These are phyloP conservation scores for Azorinus chamasolen DNA, from an alignment of 2,888 invertebrate genomes.

Conservation along the genomic window DNA sequence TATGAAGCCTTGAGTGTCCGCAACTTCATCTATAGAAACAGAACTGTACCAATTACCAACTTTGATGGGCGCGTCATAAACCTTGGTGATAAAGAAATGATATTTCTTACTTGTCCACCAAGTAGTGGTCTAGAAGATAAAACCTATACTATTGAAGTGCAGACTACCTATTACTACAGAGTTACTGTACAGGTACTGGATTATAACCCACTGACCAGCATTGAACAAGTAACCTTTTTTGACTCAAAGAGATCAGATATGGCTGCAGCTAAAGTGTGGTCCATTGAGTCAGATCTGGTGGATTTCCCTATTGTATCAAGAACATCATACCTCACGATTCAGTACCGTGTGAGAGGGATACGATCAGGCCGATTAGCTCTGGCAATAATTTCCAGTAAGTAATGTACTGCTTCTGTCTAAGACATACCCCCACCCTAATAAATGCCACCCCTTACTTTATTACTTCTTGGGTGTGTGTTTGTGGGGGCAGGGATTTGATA, in stretches of 20 bases:
- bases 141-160: conserved; percentile 70
- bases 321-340: conserved; percentile 82
- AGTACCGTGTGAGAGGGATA: conserved; percentile 77
- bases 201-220: conserved; percentile 81
- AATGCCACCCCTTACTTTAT: too few species aligned
- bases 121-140: conserved; percentile 57
- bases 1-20: conserved; percentile 83
- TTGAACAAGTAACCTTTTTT: conserved; percentile 82
- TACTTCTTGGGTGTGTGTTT: too few species aligned
- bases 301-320: conserved; percentile 96
- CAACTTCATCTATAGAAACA: conserved; percentile 75
- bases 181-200: conserved; percentile 83
- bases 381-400: conserved; percentile 82
- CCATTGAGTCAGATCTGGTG: conserved; percentile 91
- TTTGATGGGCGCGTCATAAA: conserved; percentile 11
- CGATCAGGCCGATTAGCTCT: conserved; percentile 83
- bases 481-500: too few species aligned
- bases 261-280: conserved; percentile 66
- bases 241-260: conserved; percentile 61
- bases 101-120: conserved; percentile 72
- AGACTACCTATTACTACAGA: conserved; percentile 44
- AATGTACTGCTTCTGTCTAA: background rate
- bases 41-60: conserved; percentile 63
- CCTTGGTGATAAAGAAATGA: conserved; percentile 68
- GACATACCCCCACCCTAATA: background rate